phyloP scores from a whole-genome alignment of 1,140 invertebrate genomes.

The Diorhabda carinulata region DNA sequence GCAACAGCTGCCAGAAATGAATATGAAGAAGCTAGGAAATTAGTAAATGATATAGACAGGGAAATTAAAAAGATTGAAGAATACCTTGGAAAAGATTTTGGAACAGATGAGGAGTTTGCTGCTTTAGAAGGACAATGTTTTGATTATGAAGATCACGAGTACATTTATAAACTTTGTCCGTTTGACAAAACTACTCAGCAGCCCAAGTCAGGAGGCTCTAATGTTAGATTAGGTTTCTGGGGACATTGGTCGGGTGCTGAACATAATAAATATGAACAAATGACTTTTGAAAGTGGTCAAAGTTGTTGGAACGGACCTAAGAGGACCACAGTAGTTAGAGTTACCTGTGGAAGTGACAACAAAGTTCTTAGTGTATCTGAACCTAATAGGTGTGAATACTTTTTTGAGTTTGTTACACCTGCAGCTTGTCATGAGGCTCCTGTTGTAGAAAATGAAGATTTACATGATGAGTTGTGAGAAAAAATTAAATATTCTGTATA shows the following conservation, averaged over 20 bases:
- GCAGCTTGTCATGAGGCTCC: constrained; percentile 65
- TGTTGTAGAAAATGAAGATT: constrained; percentile 31
- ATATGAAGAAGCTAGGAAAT: constrained; percentile 73
- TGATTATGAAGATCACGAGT: constrained; percentile 89
- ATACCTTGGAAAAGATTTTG: constrained; percentile 83
- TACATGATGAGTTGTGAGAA: constrained; percentile 46
- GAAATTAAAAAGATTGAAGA: constrained; percentile 77
- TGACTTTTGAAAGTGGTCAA: constrained; percentile 85
- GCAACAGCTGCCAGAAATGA: constrained; percentile 77
- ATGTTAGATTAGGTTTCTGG: constrained; percentile 87
- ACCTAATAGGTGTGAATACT: constrained; percentile 95
- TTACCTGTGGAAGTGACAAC: constrained; percentile 84
- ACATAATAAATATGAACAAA: constrained; percentile 72
- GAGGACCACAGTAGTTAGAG: constrained; percentile 72
- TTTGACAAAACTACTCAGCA: constrained; percentile 87
- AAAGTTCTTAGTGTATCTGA: constrained; percentile 79
- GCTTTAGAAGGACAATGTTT: constrained; percentile 87
- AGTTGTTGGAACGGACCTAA: constrained; percentile 98
- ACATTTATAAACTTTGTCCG: constrained; percentile 91
- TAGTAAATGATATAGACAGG: constrained; percentile 72
- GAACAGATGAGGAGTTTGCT: constrained; percentile 84
- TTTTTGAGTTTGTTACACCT: constrained; percentile 85
- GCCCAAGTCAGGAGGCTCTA: constrained; percentile 77
- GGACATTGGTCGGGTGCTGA: constrained; percentile 77
- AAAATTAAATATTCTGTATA: background rate